These are phyloP conservation scores for Steromphala cineraria DNA, from an alignment of 2,888 invertebrate species.

Conservation along the genomic window DNA sequence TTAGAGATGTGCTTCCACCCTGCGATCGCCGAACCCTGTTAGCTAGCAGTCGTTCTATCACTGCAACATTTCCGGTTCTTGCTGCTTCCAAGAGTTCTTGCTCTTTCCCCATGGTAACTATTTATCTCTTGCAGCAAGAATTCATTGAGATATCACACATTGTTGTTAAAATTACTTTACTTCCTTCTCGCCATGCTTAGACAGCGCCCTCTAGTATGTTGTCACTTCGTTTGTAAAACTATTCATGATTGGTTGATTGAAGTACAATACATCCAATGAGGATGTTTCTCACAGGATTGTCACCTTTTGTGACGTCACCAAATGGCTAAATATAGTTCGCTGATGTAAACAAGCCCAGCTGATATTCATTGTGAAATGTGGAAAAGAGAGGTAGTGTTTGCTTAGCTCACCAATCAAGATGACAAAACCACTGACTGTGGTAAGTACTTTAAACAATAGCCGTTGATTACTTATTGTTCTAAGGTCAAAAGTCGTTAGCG, in stretches of 20 bases:
- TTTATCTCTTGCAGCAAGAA: not conserved
- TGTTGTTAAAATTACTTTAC: constrained; percentile 28
- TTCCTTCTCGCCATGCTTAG: constrained; percentile 34
- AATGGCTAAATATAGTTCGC: constrained; percentile 51
- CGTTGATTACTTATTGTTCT: too few species aligned
- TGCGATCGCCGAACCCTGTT: constrained; percentile 39
- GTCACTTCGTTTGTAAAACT: not conserved
- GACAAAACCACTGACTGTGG: constrained; percentile 64
- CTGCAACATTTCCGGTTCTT: constrained; percentile 90
- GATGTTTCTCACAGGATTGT: not conserved
- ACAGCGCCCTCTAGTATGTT: constrained; percentile 33
- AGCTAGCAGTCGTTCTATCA: constrained; percentile 92
- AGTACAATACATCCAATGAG: constrained; percentile 39
- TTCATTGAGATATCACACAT: constrained; percentile 1
- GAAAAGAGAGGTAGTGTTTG: not conserved
- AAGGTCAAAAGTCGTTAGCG: too few species aligned
- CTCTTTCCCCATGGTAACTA: constrained; percentile 89
- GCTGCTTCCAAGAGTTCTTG: constrained; percentile 97
- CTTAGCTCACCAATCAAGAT: constrained; percentile 30
- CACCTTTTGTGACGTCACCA: constrained; percentile 22
- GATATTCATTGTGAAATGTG: not conserved
- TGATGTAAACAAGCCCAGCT: constrained; percentile 61
- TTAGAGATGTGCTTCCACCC: constrained; percentile 42
- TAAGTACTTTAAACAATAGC: constrained; percentile 43
- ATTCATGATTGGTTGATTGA: constrained; percentile 26